Base-by-base conservation (phyloP, 2,113 vertebrate genomes). In the Perca schrenkii region DNA sequence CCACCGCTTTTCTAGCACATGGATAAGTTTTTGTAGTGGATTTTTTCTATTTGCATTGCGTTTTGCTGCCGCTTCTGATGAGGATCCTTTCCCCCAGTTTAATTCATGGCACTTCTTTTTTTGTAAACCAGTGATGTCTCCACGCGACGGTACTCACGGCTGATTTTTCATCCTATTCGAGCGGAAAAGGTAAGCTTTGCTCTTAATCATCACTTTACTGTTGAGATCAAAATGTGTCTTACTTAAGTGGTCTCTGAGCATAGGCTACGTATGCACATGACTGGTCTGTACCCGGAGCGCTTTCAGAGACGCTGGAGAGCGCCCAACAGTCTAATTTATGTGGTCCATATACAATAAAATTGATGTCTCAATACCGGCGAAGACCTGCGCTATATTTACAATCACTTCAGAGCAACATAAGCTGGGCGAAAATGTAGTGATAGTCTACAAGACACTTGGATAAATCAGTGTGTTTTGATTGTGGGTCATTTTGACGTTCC, bases 1-100 rank as follows among this genome's bases (percentile, higher is more conserved):
- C 86, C 88, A 52, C 82, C 82, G 82, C 70, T 72, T 89, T 92
- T 87, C 83, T 86, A 93, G 91, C 90, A 62, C 89, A 88, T 87
- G 92, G 94, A 94, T 92, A 89, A 91, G 91, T 94, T 94, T 88
- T 92, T 89, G 64, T 93, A 94, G 91, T 88, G 94, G 95, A 95
- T 87, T 90, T 89, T 56, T 83, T 67, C 74, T 80, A 67, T 75
- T 89, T 81, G 74, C 66, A 58, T 65, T 68, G 64, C 82, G 52
- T 92, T 92, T 85, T 89, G 40, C 85, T 89, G 70, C 87, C 66
- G 71, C 76, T 84, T 66, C 88, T 79, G 81, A 91, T 86, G 91
- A 94, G 93, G 93, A 95, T 89, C 85, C 84, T 80, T 74, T 69
- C 75, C 79, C 80, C 16, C 58, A 94, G 83, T 87, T 83, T 85